Conservation (phyloP, 2,888 invertebrate species). For the Xanthorhoe designata region DNA sequence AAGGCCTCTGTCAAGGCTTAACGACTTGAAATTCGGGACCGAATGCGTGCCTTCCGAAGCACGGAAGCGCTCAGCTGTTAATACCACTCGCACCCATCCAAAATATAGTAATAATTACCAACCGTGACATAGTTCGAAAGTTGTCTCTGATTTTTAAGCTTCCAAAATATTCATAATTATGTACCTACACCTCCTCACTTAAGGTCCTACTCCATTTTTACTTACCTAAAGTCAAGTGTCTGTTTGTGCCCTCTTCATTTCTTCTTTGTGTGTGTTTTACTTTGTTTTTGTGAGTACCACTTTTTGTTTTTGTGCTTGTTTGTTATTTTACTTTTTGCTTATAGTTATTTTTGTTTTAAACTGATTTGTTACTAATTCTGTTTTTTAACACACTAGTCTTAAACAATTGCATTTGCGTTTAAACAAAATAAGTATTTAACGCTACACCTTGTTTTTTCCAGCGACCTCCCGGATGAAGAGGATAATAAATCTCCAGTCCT, state of each 20-base stretch:
- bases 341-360: background rate
- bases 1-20: too few relatives aligned
- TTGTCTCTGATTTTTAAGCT: too few relatives aligned
- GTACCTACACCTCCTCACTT: too few relatives aligned
- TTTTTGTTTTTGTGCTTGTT: constrained; percentile 32
- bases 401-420: background rate
- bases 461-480: constrained; percentile 87
- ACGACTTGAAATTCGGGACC: too few relatives aligned
- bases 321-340: constrained; percentile 10
- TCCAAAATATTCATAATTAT: too few relatives aligned
- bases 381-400: background rate
- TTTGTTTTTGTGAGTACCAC: constrained; percentile 39
- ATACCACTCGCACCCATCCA: too few relatives aligned
- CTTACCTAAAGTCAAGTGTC: background rate
- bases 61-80: too few relatives aligned
- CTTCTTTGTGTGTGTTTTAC: constrained; percentile 16
- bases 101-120: too few relatives aligned
- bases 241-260: background rate
- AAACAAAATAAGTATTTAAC: background rate
- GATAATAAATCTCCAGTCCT: constrained; percentile 86
- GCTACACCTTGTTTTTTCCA: constrained; percentile 62
- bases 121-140: too few relatives aligned
- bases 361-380: constrained; percentile 6
- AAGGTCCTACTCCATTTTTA: too few relatives aligned
- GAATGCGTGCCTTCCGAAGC: too few relatives aligned